A percentile compares a stretch with the other conserved stretches of the same genome.
Evolutionary conservation across 2,888 invertebrate species (phyloP).

Genomic region (Vesta saturnalis): DNA sequence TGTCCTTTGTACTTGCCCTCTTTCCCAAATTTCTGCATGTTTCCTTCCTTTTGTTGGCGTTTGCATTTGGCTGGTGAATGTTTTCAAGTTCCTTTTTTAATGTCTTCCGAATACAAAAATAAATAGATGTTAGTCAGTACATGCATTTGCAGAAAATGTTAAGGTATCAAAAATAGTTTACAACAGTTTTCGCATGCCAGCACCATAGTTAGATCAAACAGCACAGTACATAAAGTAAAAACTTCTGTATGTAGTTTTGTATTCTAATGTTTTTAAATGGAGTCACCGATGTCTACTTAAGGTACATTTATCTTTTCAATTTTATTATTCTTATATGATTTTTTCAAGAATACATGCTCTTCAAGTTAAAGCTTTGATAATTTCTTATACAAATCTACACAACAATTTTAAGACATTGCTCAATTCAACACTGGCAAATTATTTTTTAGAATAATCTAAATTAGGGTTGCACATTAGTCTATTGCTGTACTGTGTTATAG

Average conservation of each 20-base stretch:
- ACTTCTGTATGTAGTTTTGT: constrained; percentile 50
- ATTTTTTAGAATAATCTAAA: constrained; percentile 25
- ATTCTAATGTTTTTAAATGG: constrained; percentile 47
- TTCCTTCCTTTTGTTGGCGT: constrained; percentile 59
- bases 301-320: constrained; percentile 50
- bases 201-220: constrained; percentile 60
- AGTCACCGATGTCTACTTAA: constrained; percentile 53
- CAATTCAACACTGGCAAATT: constrained; percentile 20
- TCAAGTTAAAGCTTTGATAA: constrained; percentile 23
- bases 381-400: constrained; percentile 21
- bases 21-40: constrained; percentile 58
- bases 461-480: constrained; percentile 38
- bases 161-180: constrained; percentile 39
- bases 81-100: constrained; percentile 50
- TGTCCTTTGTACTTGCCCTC: constrained; percentile 37
- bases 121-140: constrained; percentile 37
- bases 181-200: constrained; percentile 57
- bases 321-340: constrained; percentile 39
- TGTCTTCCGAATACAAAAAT: constrained; percentile 33
- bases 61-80: constrained; percentile 62
- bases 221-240: constrained; percentile 57
- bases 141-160: constrained; percentile 40
- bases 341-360: constrained; percentile 15
- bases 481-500: constrained; percentile 55
- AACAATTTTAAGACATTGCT: constrained; percentile 23